These are phyloP conservation scores for Nomada fabriciana DNA, from an alignment of 2,888 invertebrate species.

Conservation along the genomic window DNA sequence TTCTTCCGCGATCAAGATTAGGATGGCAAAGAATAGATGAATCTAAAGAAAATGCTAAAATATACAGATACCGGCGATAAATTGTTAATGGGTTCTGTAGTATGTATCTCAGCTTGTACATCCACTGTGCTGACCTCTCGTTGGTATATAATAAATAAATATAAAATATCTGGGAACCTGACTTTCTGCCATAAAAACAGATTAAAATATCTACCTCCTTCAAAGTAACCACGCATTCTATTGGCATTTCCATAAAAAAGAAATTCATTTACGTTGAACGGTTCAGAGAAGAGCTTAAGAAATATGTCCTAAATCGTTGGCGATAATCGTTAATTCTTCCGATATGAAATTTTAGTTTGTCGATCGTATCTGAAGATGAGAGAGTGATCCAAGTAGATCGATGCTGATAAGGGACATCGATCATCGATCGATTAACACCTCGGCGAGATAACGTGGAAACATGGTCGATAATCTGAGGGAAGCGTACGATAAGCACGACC, in stretches of 20 bases:
- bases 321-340: no score
- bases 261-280: neutral
- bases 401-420: conserved; percentile 68
- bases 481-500: conserved; percentile 61
- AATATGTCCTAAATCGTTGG: no score
- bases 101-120: neutral
- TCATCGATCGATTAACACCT: conserved; percentile 75
- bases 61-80: conserved; percentile 30
- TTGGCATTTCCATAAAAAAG: neutral
- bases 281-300: no score
- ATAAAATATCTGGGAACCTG: conserved; percentile 23
- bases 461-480: conserved; percentile 71
- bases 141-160: conserved; percentile 30
- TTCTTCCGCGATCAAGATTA: conserved; percentile 33
- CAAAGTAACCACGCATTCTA: neutral
- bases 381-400: conserved; percentile 24
- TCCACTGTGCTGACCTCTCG: conserved; percentile 6
- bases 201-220: neutral
- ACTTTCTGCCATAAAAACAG: neutral
- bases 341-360: conserved; percentile 11
- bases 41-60: conserved; percentile 36
- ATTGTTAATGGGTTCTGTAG: conserved; percentile 18
- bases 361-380: conserved; percentile 33
- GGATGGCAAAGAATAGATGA: conserved; percentile 21
- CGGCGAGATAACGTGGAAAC: conserved; percentile 70